phyloP scores from a whole-genome alignment of 2,888 invertebrate species.

The Ceratothoa steindachneri region DNA sequence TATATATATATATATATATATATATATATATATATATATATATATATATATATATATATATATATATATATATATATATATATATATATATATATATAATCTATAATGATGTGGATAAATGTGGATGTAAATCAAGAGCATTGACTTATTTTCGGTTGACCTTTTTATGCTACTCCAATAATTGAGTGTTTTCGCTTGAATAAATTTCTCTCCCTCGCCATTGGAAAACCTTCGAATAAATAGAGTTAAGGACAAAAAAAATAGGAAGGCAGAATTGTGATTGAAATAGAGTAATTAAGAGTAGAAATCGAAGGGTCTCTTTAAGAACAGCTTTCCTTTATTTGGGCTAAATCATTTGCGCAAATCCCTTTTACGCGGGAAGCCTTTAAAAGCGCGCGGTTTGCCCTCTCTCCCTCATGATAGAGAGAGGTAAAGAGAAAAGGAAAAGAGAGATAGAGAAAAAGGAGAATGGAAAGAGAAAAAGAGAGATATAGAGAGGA shows the following conservation, averaged over 20 bases:
- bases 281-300: background rate
- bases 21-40: too few species aligned
- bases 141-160: background rate
- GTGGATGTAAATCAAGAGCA: background rate
- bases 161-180: background rate
- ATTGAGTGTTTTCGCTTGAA: background rate
- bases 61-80: background rate
- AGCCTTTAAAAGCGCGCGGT: too few species aligned
- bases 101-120: background rate
- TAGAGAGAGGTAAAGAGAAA: too few species aligned
- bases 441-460: too few species aligned
- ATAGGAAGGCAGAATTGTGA: background rate
- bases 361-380: background rate
- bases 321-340: background rate
- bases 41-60: too few species aligned
- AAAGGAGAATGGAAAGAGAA: too few species aligned
- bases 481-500: too few species aligned
- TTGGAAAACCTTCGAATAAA: too few species aligned
- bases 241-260: too few species aligned
- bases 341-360: background rate
- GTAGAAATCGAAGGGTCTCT: background rate
- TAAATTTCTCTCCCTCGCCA: background rate
- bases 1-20: too few species aligned
- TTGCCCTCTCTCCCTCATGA: too few species aligned
- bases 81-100: constrained; percentile 13